Base-by-base conservation (phyloP, 2,113 vertebrate genomes). In the Oreochromis tanganicae region DNA sequence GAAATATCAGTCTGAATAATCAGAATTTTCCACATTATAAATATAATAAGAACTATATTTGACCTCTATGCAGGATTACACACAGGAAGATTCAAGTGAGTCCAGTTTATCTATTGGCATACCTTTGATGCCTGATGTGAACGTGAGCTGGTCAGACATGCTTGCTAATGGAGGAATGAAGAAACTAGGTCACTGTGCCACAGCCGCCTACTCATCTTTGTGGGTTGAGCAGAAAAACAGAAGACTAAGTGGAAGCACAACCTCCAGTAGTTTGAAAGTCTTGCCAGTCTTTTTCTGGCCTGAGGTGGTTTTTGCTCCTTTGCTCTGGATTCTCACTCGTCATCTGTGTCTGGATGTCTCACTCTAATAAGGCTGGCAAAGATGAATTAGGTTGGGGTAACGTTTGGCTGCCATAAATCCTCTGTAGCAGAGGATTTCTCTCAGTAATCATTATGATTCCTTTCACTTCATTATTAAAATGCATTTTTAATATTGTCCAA, bases 141-240 rank as follows among this genome's bases (percentile, higher is more conserved):
- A 80, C 52, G n/a, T 32, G 56, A 68, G 54, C n/a, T 43, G 80
- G 78, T 87, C 86, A 54, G 85, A 55, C 7, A 21, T 32, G 46
- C 88, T 83, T 61, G 21, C 59, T 32, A 27, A 48, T 14, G 55
- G 36, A 55, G 59, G 75, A 90, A 88, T 36, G 12, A 56, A 12
- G 80, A 83, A 93, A 91, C 59, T 89, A 71, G 93, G 94, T 94
- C 89, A 94, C 21, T 92, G 81, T 91, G 89, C 83, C 87, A 84
- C 71, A 63, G 82, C 52, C 90, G 85, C 85, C 83, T n/a, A 9
- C 63, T 81, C 83, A 24, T 87, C 84, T 90, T 54, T 85, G 48
- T 78, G 38, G 71, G 50, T 43, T 88, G 73, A 89, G 80, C 66
- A 55, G 86, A 91, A 90, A 87, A 85, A 21, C 80, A 54, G 43